Percentiles rank a stretch among this genome's conserved stretches.
Evolutionary conservation across 64 coral and sea anemone genomes (phyloP).

Genomic region (Porites australiensis): DNA sequence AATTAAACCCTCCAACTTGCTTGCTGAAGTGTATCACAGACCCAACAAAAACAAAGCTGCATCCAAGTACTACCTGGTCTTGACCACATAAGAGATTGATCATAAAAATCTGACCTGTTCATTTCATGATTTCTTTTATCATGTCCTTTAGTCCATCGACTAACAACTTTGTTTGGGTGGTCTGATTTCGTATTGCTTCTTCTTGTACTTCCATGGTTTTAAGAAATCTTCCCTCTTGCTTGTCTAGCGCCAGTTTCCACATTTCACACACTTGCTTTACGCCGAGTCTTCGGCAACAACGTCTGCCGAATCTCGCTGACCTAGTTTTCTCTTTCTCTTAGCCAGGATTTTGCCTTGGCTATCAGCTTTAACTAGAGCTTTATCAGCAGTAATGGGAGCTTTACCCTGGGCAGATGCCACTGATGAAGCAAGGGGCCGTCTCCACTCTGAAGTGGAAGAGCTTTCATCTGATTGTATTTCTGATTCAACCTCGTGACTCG

Average conservation of each 20-base stretch:
- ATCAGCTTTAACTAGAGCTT: too few species aligned
- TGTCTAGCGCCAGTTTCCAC: constrained; percentile 39
- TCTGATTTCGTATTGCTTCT: constrained; percentile 43
- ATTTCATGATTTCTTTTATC: constrained; percentile 54
- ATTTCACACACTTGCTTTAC: constrained; percentile 47
- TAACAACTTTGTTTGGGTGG: constrained; percentile 36
- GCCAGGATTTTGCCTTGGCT: too few species aligned
- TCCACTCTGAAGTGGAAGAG: neutral
- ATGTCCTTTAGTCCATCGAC: constrained; percentile 65
- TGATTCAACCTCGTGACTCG: neutral
- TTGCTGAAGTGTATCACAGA: too few species aligned
- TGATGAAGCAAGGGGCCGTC: neutral
- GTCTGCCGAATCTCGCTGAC: neutral
- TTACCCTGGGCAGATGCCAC: neutral
- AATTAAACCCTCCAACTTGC: too few species aligned
- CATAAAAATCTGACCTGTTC: too few species aligned
- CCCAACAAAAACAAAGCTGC: too few species aligned
- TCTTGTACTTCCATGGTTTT: constrained; percentile 53
- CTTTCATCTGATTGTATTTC: neutral
- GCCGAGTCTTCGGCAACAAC: constrained; percentile 9
- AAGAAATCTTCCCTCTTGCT: constrained; percentile 42
- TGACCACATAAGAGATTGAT: too few species aligned
- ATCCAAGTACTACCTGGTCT: neutral
- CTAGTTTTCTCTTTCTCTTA: constrained; percentile 1
- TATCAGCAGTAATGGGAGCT: neutral